Conservation (phyloP, 2,888 invertebrate species). For the Osmoderma eremita region DNA sequence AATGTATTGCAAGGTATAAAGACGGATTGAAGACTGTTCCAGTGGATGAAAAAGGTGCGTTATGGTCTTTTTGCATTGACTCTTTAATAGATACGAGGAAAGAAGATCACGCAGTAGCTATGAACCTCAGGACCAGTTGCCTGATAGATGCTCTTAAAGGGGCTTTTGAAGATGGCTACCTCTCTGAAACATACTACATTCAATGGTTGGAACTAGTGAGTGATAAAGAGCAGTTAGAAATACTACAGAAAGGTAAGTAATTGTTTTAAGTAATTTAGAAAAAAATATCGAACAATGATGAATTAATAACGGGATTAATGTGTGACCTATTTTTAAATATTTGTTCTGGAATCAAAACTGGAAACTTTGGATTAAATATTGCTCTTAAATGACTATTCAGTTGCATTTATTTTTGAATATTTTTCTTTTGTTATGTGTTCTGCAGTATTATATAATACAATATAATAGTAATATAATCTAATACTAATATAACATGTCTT, state of each 20-base stretch:
- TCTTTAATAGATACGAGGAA: constrained; percentile 67
- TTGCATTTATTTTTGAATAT: too few relatives aligned
- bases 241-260: constrained; percentile 49
- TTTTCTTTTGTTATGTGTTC: too few relatives aligned
- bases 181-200: constrained; percentile 56
- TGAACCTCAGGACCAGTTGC: constrained; percentile 65
- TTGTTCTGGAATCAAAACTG: too few relatives aligned
- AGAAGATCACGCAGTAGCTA: constrained; percentile 63
- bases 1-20: constrained; percentile 52
- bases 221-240: constrained; percentile 49
- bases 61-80: constrained; percentile 65
- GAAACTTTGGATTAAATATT: too few relatives aligned
- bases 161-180: constrained; percentile 51
- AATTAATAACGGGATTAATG: too few relatives aligned
- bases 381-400: too few relatives aligned
- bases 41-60: constrained; percentile 44
- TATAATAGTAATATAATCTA: too few relatives aligned
- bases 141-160: constrained; percentile 64
- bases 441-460: too few relatives aligned
- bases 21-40: constrained; percentile 52
- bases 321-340: too few relatives aligned
- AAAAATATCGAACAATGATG: neutral
- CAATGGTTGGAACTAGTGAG: constrained; percentile 55
- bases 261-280: neutral
- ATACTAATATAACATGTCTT: too few relatives aligned